Base-by-base conservation (phyloP, 2,113 vertebrate species). In the Panurus biarmicus region DNA sequence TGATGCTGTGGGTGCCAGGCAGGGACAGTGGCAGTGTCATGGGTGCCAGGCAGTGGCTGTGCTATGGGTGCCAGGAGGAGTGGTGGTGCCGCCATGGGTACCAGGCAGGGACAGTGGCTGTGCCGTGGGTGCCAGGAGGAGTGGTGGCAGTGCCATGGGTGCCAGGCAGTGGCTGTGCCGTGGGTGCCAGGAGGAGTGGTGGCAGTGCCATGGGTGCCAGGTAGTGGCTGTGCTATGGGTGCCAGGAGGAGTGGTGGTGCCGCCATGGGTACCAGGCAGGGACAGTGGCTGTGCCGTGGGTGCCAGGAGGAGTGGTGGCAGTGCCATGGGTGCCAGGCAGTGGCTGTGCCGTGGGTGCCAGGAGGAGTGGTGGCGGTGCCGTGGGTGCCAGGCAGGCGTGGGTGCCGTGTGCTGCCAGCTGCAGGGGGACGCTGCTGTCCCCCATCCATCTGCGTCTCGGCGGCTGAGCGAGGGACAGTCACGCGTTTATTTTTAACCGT, bases 401-500 rank as follows among this genome's bases (percentile, higher is more conserved):
- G 77, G 77, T 6, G 2, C 66, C 1, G 29, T 0, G 15, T 20
- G 58, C 56, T 54, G 71, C 47, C 4, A 17, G 66, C 78, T 73
- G 86, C 1, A 1, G 51, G 12, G 29, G 81, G 47, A 20, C 5
- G 2, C 69, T 60, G 14, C 28, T 26, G 62, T 70, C 60, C 85
- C 85, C 73, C 85, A 29, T 33, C 79, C 75, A 35, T 93, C 91
- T 84, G 91, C 24, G n/a, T 57, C 77, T 67, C 11, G 20, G 78
- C 8, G 50, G 85, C 86, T 42, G 81, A 80, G 87, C 48, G 11
- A 89, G 90, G 92, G 93, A 92, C 91, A 93, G 94, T 90, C 96
- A 95, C 7, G 53, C 73, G 31, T 96, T 96, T 97, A 97, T 97
- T 97, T 97, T 96, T 96, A 96, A 89, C 95, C 9, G 77, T 76